These are phyloP conservation scores for Nomada ferruginata DNA, from an alignment of 2,888 invertebrate species.

Conservation along the genomic window DNA sequence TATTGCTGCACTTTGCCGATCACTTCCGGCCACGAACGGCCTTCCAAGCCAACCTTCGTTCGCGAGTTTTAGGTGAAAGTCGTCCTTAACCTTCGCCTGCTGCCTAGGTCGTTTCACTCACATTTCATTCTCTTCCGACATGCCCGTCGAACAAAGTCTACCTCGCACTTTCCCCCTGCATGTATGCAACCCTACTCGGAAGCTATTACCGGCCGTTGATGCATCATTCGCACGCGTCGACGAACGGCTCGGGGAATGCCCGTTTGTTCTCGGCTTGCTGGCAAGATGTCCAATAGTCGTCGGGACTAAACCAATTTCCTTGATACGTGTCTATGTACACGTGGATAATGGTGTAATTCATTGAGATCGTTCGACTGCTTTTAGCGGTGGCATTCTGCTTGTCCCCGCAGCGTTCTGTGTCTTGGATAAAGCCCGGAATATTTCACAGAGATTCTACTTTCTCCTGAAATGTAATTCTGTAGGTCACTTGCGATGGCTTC, in stretches of 20 bases:
- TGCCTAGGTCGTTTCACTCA: conserved; percentile 54
- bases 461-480: conserved; percentile 30
- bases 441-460: conserved; percentile 21
- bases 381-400: no score
- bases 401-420: no score
- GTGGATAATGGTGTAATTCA: background rate
- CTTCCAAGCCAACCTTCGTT: conserved; percentile 40
- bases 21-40: background rate
- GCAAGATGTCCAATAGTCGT: no score
- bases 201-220: conserved; percentile 9
- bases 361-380: background rate
- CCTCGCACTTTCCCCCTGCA: conserved; percentile 40
- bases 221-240: conserved; percentile 13
- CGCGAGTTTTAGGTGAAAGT: conserved; percentile 56
- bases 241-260: conserved; percentile 4
- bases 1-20: no score
- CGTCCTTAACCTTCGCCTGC: conserved; percentile 55
- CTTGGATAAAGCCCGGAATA: background rate
- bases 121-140: conserved; percentile 49
- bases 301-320: no score
- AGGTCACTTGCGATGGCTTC: conserved; percentile 15
- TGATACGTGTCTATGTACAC: no score
- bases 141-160: conserved; percentile 19
- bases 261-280: no score
- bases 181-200: conserved; percentile 11